Conservation (phyloP, 2,888 invertebrate genomes). For the Cheiracanthium punctorium region DNA sequence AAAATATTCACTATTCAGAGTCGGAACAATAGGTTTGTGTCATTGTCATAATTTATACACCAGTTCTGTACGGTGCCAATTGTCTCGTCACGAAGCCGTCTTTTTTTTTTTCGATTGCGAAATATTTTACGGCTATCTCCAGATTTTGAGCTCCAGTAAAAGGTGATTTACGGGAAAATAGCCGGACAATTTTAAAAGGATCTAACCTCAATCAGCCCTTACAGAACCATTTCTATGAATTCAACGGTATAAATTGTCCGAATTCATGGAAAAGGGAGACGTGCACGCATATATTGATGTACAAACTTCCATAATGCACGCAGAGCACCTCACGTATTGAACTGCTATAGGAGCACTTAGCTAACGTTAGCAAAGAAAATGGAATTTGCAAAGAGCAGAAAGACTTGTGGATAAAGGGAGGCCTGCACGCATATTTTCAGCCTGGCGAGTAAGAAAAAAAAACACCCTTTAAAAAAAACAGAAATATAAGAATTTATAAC, state of each 20-base stretch:
- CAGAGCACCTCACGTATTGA: background rate
- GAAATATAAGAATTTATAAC: too few species aligned
- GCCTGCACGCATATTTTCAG: too few species aligned
- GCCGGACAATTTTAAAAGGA: background rate
- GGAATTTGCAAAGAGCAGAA: too few species aligned
- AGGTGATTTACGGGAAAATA: slow-evolving; percentile 27
- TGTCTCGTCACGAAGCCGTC: slow-evolving; percentile 59
- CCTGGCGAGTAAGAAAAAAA: too few species aligned
- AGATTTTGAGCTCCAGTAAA: slow-evolving; percentile 53
- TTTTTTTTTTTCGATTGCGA: slow-evolving; percentile 19
- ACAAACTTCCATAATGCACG: background rate
- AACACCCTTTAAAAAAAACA: too few species aligned
- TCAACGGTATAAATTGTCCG: background rate
- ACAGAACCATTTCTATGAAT: background rate
- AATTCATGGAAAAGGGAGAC: background rate
- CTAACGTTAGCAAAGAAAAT: too few species aligned
- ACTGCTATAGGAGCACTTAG: too few species aligned
- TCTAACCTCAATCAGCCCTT: background rate
- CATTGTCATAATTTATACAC: slow-evolving; percentile 43
- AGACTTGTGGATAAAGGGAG: too few species aligned
- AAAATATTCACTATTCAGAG: slow-evolving; percentile 58
- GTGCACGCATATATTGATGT: background rate
- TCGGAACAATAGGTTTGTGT: slow-evolving; percentile 57
- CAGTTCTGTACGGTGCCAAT: slow-evolving; percentile 43
- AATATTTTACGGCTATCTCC: slow-evolving; percentile 41